Evolutionary conservation across 2,888 invertebrate genomes (phyloP).

Genomic region (Fissipunctia ypsillon): DNA sequence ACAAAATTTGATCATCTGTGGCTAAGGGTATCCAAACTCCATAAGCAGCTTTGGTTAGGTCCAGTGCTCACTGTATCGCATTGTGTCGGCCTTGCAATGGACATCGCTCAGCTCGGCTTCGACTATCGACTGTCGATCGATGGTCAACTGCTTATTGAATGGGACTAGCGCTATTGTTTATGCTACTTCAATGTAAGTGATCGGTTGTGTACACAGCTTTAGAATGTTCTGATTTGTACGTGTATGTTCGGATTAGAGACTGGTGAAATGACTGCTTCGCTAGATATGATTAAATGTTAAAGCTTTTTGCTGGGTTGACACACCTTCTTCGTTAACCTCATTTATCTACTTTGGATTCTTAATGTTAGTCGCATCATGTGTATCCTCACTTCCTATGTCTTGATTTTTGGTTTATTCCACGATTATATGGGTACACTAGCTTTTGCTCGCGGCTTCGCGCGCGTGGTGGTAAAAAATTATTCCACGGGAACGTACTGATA

Average conservation of each 20-base stretch:
- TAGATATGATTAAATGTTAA: not conserved
- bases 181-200: slow-evolving; percentile 57
- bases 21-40: slow-evolving; percentile 45
- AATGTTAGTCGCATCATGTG: not conserved
- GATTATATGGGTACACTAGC: not conserved
- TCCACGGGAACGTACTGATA: too few relatives aligned
- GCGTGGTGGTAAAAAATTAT: too few relatives aligned
- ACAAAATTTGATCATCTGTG: slow-evolving; percentile 49
- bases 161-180: slow-evolving; percentile 65
- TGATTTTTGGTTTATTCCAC: not conserved
- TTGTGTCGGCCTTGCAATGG: slow-evolving; percentile 62
- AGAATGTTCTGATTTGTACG: slow-evolving; percentile 33
- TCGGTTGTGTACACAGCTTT: slow-evolving; percentile 50
- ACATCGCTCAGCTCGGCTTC: slow-evolving; percentile 59
- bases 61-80: slow-evolving; percentile 77
- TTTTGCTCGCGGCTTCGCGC: too few relatives aligned
- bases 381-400: not conserved
- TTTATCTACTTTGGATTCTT: not conserved
- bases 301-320: not conserved
- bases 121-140: slow-evolving; percentile 54
- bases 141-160: slow-evolving; percentile 59
- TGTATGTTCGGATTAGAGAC: slow-evolving; percentile 11
- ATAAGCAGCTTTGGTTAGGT: slow-evolving; percentile 80
- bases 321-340: not conserved
- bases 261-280: not conserved